Evolutionary conservation across 2,113 vertebrate genomes (phyloP), one percentile per base, ranked within the genome.

Genomic region (Lathamus discolor): DNA sequence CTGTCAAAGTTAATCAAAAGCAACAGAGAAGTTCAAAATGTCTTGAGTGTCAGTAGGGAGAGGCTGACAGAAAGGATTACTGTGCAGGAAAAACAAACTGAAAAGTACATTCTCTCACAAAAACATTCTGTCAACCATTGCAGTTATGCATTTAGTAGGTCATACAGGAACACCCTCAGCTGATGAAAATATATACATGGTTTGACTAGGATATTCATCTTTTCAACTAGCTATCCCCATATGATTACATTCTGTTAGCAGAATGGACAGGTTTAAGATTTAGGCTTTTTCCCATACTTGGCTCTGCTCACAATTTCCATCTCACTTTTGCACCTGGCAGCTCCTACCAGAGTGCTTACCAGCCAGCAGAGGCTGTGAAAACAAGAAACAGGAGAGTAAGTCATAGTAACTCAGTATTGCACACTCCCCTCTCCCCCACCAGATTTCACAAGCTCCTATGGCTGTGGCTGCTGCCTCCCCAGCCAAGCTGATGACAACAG

Each of bases 61-160:
- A 69, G 55, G 43, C 74, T 87, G 84, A 89, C 91, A 91, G 83
- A 90, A 92, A 76, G 22, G 74, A 97, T 92, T 97, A 91, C 24
- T 31, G 48, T n/a, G 35, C 10, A 8, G 70, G 70, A 85, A 93
- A 92, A 79, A 6, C 24, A 66, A 76, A 57, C 35, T 62, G 64
- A 89, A 86, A 82, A 82, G 43, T 48, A 79, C 13, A 15, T 72
- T 82, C 39, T 72, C 66, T 76, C 43, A 86, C 70, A 46, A 81
- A 82, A 93, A 22, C 33, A 85, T n/a, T 62, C 17, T 67, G 62
- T 52, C 86, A 91, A 74, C 43, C 69, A 6, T 20, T 91, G 83
- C 51, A 28, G 43, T 64, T 79, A 35, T 19, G 18, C 48, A 75
- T 95, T 86, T 91, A 84, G 55, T 12, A 79, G 80, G 66, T 66